phyloP scores from a whole-genome alignment of 2,888 invertebrate species.

The Erebia ligea region DNA sequence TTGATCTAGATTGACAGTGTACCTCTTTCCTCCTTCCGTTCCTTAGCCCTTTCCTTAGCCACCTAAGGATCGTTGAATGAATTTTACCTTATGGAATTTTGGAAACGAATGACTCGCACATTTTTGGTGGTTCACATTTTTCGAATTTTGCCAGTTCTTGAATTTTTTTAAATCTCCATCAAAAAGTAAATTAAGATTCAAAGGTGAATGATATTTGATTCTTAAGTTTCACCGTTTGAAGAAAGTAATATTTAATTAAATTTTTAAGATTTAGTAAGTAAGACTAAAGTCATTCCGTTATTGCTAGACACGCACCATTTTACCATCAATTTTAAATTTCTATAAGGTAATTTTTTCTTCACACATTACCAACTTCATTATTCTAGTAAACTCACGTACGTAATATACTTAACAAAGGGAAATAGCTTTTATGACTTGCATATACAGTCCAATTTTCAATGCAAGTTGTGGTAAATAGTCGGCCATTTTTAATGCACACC shows the following conservation, averaged over 20 bases:
- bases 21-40: too few relatives aligned
- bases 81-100: not conserved
- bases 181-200: too few relatives aligned
- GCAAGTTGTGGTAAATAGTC: conserved; percentile 6
- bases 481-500: conserved; percentile 58
- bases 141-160: too few relatives aligned
- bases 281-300: conserved; percentile 9
- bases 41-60: too few relatives aligned
- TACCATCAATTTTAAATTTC: conserved; percentile 25
- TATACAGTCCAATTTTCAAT: conserved; percentile 15
- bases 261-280: not conserved
- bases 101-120: not conserved
- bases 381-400: conserved; percentile 32
- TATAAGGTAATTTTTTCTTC: conserved; percentile 27
- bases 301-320: conserved; percentile 19
- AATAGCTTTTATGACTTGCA: conserved; percentile 12
- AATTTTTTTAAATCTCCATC: too few relatives aligned
- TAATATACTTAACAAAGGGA: conserved; percentile 1
- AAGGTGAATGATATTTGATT: too few relatives aligned
- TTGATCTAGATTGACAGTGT: too few relatives aligned
- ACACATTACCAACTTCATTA: conserved; percentile 33
- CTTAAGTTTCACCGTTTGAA: too few relatives aligned
- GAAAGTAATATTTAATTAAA: too few relatives aligned
- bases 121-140: not conserved
- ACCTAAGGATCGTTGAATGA: not conserved